Evolutionary conservation across 2,888 invertebrate genomes (phyloP).

Genomic region (Conchocele bisecta): DNA sequence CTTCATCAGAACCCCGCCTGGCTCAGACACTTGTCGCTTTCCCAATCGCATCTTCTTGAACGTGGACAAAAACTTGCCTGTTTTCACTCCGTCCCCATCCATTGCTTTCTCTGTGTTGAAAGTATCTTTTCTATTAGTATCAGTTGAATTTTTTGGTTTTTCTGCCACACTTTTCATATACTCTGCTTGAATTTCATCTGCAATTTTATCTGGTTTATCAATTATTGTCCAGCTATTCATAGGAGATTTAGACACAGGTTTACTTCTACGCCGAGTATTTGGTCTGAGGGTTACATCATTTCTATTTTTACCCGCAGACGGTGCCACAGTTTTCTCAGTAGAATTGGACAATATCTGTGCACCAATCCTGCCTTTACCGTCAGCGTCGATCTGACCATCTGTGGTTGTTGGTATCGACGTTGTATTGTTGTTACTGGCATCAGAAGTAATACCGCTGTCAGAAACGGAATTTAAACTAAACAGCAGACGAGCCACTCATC

Average conservation of each 20-base stretch:
- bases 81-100: conserved; percentile 31
- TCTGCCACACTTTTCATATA: background rate
- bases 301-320: too few species aligned
- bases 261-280: conserved; percentile 7
- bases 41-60: conserved; percentile 59
- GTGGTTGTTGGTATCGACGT: background rate
- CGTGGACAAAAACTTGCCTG: conserved; percentile 52
- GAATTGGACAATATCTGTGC: conserved; percentile 15
- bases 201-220: too few species aligned
- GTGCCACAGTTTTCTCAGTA: too few species aligned
- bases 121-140: conserved; percentile 18
- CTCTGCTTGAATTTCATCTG: too few species aligned
- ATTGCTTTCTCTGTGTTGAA: background rate
- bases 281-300: too few species aligned
- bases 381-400: background rate
- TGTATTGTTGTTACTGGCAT: conserved; percentile 20
- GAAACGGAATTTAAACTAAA: too few species aligned
- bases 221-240: conserved; percentile 1
- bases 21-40: conserved; percentile 42
- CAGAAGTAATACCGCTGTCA: conserved; percentile 34
- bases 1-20: background rate
- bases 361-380: conserved; percentile 1
- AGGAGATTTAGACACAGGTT: conserved; percentile 5
- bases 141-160: background rate
- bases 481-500: too few species aligned